phyloP scores from a whole-genome alignment of 2,113 vertebrate species.

The Athene noctua region DNA sequence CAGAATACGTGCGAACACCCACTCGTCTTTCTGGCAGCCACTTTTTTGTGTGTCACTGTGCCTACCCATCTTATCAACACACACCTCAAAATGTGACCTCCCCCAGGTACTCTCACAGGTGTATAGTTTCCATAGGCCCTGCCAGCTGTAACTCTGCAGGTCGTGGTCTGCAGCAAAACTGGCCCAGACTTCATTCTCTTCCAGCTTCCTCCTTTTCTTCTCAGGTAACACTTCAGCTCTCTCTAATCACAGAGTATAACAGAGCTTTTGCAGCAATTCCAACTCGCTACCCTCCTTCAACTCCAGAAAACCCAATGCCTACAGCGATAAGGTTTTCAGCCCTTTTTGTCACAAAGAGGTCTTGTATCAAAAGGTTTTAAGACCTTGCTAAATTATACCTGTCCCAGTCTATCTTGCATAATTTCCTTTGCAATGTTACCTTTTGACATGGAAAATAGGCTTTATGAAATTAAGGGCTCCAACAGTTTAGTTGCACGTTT shows the following conservation, averaged over 20 bases:
- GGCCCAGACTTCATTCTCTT: background rate
- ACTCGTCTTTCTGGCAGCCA: background rate
- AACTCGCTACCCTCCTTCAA: background rate
- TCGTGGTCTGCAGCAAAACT: background rate
- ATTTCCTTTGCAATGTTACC: background rate
- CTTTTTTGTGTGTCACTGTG: background rate
- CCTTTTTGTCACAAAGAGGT: background rate
- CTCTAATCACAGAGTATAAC: background rate
- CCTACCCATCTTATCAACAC: background rate
- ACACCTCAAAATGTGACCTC: background rate
- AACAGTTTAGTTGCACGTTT: background rate
- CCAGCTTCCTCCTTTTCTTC: background rate
- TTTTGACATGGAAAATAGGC: background rate
- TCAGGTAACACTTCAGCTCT: background rate
- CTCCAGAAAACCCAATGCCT: background rate
- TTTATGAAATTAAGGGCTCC: background rate
- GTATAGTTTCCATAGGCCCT: background rate
- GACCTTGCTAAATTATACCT: background rate
- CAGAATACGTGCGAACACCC: background rate
- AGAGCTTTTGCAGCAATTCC: background rate
- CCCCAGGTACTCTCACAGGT: background rate
- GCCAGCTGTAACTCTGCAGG: background rate
- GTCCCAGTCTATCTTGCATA: background rate
- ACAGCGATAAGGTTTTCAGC: background rate
- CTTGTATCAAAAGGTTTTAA: background rate